Percentiles rank a stretch among this genome's conserved stretches.
phyloP scores from a whole-genome alignment of 2,113 vertebrate genomes.

The Bufo bufo region DNA sequence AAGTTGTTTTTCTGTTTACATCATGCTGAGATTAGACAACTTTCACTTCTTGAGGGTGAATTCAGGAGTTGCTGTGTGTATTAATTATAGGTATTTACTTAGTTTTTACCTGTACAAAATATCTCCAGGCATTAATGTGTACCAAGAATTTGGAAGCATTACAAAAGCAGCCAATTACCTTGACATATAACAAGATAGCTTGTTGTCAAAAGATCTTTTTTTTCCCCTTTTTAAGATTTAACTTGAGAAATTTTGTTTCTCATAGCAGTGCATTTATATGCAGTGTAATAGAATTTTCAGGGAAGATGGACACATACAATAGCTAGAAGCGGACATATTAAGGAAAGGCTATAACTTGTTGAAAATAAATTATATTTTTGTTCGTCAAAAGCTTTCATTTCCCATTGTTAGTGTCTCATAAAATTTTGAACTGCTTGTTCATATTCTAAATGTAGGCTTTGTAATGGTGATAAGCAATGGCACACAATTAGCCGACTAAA shows the following conservation, averaged over 20 bases:
- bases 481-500: neutral
- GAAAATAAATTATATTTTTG: too few relatives aligned
- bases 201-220: constrained; percentile 10
- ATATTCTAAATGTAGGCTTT: too few relatives aligned
- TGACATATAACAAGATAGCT: constrained; percentile 20
- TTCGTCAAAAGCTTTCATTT: too few relatives aligned
- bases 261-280: neutral
- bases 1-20: neutral
- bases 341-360: too few relatives aligned
- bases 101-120: constrained; percentile 4
- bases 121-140: constrained; percentile 23
- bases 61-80: constrained; percentile 1
- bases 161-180: constrained; percentile 37
- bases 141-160: constrained; percentile 18
- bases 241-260: constrained; percentile 1
- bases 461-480: neutral
- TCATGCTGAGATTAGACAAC: neutral
- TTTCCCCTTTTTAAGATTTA: neutral
- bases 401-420: too few relatives aligned
- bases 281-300: neutral
- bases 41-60: neutral
- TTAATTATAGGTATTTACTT: constrained; percentile 49
- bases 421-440: too few relatives aligned
- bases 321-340: neutral
- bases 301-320: neutral